Evolutionary conservation across 2,888 invertebrate genomes (phyloP).

Genomic region (Tetheella fluctuosa): DNA sequence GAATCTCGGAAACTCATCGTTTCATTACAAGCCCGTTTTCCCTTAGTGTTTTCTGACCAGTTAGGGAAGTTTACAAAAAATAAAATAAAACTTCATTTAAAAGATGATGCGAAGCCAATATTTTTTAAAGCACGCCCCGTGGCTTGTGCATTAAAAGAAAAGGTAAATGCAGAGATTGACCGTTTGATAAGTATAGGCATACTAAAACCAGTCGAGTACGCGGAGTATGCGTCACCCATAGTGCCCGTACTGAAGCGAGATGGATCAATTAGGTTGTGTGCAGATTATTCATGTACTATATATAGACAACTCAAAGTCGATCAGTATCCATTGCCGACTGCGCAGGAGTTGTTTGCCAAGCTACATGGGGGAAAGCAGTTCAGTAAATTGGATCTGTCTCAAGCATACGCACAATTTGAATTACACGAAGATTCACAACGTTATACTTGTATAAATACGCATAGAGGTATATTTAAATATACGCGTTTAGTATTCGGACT

Average conservation of each 20-base stretch:
- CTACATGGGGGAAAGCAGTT: constrained; percentile 25
- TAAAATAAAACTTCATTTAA: constrained; percentile 16
- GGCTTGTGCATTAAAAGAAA: constrained; percentile 17
- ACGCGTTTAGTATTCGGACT: constrained; percentile 17
- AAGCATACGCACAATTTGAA: constrained; percentile 13
- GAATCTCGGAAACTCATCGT: not conserved
- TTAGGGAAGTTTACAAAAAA: constrained; percentile 15
- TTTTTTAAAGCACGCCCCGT: constrained; percentile 23
- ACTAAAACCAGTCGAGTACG: constrained; percentile 17
- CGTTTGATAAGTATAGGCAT: constrained; percentile 8
- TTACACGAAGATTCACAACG: constrained; percentile 20
- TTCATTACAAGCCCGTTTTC: constrained; percentile 10
- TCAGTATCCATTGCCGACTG: constrained; percentile 26
- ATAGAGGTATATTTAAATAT: constrained; percentile 19
- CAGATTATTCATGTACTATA: constrained; percentile 18
- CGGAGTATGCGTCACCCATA: too few species aligned
- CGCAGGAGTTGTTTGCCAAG: constrained; percentile 26
- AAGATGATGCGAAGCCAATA: constrained; percentile 17
- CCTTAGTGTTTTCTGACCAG: constrained; percentile 16
- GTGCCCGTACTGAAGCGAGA: constrained; percentile 15
- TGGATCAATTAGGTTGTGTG: constrained; percentile 18
- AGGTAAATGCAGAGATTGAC: constrained; percentile 15
- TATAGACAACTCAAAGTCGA: constrained; percentile 26
- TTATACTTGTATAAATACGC: constrained; percentile 22
- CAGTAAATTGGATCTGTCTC: constrained; percentile 22